Conservation (phyloP, 2,113 vertebrate species). For the Mungos mungo region DNA sequence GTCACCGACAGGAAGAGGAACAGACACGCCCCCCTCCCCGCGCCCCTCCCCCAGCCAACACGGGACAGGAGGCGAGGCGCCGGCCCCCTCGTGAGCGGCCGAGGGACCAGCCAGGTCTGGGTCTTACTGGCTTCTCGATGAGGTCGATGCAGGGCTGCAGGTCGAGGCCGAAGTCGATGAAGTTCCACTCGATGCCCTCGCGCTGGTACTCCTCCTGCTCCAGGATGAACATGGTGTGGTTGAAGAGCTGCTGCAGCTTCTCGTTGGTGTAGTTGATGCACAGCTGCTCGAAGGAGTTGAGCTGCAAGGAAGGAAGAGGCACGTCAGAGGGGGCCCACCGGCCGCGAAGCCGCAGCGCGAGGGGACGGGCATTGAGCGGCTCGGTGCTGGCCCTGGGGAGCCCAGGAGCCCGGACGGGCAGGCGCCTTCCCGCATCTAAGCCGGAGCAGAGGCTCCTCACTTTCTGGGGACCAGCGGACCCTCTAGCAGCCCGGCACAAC, state of each 20-base stretch:
- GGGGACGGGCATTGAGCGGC: accelerated
- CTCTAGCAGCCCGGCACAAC: not conserved
- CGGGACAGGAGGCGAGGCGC: not conserved
- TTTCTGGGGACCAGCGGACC: not conserved
- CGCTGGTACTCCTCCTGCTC: conserved; percentile 95
- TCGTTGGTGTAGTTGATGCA: conserved; percentile 95
- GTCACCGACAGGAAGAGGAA: not conserved
- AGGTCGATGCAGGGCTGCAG: conserved; percentile 95
- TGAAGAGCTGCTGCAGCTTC: conserved; percentile 94
- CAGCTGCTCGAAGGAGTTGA: conserved; percentile 96
- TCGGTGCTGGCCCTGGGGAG: accelerated
- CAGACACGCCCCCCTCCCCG: not conserved
- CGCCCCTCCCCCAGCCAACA: not conserved
- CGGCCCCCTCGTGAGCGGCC: accelerated
- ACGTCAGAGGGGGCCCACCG: not conserved
- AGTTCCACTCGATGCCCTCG: conserved; percentile 96
- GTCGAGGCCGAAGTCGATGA: conserved; percentile 94
- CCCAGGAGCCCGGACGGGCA: accelerated
- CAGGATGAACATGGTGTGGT: conserved; percentile 96
- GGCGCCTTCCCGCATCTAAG: not conserved
- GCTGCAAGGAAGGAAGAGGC: conserved; percentile 78
- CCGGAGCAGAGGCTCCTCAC: not conserved
- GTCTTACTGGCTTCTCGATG: conserved; percentile 95
- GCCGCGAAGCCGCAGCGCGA: accelerated
- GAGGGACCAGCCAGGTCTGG: not conserved